phyloP scores from a whole-genome alignment of 2,113 vertebrate species.

The Cryptotis parvus region DNA sequence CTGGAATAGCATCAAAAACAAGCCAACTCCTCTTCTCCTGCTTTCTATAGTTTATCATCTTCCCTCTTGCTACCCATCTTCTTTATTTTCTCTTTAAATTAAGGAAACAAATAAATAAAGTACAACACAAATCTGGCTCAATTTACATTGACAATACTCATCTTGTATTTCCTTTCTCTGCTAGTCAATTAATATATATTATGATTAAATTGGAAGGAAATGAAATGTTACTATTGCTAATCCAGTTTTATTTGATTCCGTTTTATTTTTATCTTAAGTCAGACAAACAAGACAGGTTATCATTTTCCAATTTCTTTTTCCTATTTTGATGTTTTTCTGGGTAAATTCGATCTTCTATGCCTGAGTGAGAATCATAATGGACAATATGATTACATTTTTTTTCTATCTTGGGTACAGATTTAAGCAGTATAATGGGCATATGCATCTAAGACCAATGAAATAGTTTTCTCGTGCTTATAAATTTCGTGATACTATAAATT shows the following conservation, averaged over 20 bases:
- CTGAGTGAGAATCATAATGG: not conserved
- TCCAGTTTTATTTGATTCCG: not conserved
- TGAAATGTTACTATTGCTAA: not conserved
- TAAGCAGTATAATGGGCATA: not conserved
- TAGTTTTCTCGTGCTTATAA: not conserved
- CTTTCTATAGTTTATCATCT: not conserved
- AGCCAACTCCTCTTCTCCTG: not conserved
- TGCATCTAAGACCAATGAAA: slow-evolving; percentile 13
- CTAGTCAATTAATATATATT: not conserved
- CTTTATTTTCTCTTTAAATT: not conserved
- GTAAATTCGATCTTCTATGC: not conserved
- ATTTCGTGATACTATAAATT: not conserved
- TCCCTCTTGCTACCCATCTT: not conserved
- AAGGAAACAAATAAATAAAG: not conserved
- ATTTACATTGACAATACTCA: not conserved
- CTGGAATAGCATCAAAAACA: not conserved
- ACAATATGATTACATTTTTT: not conserved
- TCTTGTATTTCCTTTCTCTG: not conserved
- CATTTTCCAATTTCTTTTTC: slow-evolving; percentile 24
- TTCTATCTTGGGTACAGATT: slow-evolving; percentile 9
- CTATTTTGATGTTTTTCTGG: not conserved
- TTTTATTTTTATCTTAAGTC: slow-evolving; percentile 9
- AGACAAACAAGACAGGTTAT: not conserved
- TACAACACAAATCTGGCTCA: not conserved
- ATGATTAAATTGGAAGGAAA: slow-evolving; percentile 14